Conservation (phyloP, 2,113 vertebrate species). For the Scopus umbretta region DNA sequence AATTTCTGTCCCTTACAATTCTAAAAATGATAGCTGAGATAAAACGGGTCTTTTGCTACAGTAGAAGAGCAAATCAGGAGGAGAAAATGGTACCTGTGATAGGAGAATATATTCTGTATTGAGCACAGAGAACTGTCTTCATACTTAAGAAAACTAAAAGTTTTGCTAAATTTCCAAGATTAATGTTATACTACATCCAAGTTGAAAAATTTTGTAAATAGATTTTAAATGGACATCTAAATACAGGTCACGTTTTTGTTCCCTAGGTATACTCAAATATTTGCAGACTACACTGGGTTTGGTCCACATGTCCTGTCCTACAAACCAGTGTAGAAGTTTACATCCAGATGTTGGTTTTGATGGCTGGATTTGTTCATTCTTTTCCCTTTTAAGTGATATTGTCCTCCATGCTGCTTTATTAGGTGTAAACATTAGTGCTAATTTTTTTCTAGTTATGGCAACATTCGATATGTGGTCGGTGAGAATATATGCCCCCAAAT, state of each 20-base stretch:
- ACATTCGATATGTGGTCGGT: accelerated
- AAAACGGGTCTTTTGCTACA: not conserved
- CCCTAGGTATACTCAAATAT: not conserved
- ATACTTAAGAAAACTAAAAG: not conserved
- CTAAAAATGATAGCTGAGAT: not conserved
- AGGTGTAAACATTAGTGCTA: not conserved
- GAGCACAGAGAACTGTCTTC: not conserved
- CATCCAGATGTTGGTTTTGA: not conserved
- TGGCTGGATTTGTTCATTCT: not conserved
- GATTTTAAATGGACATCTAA: not conserved
- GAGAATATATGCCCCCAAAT: not conserved
- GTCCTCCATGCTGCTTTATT: not conserved
- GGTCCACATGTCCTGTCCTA: not conserved
- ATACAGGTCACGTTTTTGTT: not conserved
- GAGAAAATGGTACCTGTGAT: not conserved
- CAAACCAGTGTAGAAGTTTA: not conserved
- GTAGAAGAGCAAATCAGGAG: not conserved
- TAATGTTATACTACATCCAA: not conserved
- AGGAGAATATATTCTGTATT: not conserved
- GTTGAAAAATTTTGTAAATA: not conserved
- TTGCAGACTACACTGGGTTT: not conserved
- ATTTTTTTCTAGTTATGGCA: not conserved
- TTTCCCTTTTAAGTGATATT: not conserved
- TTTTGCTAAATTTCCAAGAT: not conserved
- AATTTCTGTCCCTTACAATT: not conserved